Base-by-base conservation (phyloP, 2,888 invertebrate genomes). In the Anthoptus insignis region DNA sequence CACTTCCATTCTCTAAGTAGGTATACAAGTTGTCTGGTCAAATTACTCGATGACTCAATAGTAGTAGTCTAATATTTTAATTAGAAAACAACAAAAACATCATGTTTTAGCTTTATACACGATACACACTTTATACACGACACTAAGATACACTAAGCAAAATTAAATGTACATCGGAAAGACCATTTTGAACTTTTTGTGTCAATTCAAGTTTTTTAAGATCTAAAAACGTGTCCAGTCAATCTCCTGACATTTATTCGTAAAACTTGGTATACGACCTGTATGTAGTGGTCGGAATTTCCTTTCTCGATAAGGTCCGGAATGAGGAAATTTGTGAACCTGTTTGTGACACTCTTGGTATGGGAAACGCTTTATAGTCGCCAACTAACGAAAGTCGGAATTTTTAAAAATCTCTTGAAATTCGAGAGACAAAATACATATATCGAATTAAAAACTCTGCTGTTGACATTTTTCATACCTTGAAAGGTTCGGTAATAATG, bases 261-360 rank as follows among this genome's bases (percentile, higher is more conserved):
- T 19, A 42, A 42, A 42, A 11, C 42, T 42, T 42, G 42, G 42
- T 42, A 3, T 42, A 19, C 42, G 42, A 42, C 11, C 19, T 37
- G 42, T 42, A 11, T 39, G 8, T 11, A 8, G 19, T 19, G 11
- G 16, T 42, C 11, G 42, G 42, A 42, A 42, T 42, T 42, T 42
- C 19, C 19, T 42, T 14, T 42, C 42, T 19, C 19, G 19, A 42
- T 42, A 42, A 42, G 42, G 42, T 42, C 11, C 8, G 19, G 19
- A 42, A 19, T 42, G 42, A 42, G 42, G 19, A 42, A 42, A 42
- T 42, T 42, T 42, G 16, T 19, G 42, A 42, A 19, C 19, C 19
- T 19, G 42, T 42, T n/a, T 42, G 19, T 42, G 42, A 42, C 42
- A 42, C 42, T 42, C 19, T 16, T 39, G 11, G 42, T 19, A 42